Percentiles rank a stretch among this genome's conserved stretches.
Conservation (phyloP, 2,113 vertebrate genomes). For the Albula goreensis region DNA sequence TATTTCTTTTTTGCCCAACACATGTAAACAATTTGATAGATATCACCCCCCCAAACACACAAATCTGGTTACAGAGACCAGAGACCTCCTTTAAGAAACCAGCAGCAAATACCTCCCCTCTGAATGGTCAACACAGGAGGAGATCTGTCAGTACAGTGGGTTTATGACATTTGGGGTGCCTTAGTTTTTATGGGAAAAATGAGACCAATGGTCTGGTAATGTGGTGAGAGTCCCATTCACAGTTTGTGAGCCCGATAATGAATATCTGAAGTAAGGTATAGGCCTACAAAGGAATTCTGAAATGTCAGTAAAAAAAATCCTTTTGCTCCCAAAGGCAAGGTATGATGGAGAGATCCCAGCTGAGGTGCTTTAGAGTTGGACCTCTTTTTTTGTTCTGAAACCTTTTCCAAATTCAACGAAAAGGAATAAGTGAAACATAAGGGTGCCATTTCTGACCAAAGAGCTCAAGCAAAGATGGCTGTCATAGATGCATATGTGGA, state of each 20-base stretch:
- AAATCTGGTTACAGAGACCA: background rate
- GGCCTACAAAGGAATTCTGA: background rate
- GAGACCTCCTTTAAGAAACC: background rate
- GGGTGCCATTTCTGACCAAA: background rate
- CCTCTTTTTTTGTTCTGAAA: background rate
- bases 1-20: background rate
- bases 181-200: background rate
- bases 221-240: background rate
- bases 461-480: background rate
- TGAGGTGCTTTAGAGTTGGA: background rate
- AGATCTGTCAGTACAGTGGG: background rate
- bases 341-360: background rate
- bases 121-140: background rate
- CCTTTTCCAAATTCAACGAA: background rate
- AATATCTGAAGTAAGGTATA: constrained; percentile 7
- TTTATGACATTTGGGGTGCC: background rate
- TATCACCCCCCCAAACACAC: background rate
- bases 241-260: background rate
- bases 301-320: background rate
- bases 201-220: background rate
- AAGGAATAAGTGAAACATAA: background rate
- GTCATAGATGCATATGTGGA: background rate
- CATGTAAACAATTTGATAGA: background rate
- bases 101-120: background rate
- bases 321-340: background rate